Conservation (phyloP, 2,888 invertebrate genomes). For the Platycheirus albimanus region DNA sequence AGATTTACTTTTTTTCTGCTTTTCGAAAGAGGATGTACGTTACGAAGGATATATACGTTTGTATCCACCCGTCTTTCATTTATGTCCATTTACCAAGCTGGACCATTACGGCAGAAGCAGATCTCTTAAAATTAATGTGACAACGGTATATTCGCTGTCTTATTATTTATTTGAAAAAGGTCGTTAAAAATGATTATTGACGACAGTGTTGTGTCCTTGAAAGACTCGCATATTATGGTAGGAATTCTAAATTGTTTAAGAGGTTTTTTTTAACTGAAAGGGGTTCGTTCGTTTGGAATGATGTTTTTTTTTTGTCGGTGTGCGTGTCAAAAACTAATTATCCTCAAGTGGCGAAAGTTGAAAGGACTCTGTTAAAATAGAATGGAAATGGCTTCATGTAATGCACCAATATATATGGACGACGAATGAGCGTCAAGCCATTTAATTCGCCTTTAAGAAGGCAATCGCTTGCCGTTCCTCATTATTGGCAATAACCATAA, state of each 20-base stretch:
- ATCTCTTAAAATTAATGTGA: slow-evolving; percentile 57
- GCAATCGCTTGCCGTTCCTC: slow-evolving; percentile 66
- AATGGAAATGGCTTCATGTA: slow-evolving; percentile 46
- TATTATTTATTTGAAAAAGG: slow-evolving; percentile 19
- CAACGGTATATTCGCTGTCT: slow-evolving; percentile 46
- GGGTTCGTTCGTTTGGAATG: slow-evolving; percentile 15
- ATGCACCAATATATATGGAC: slow-evolving; percentile 45
- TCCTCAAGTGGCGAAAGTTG: slow-evolving; percentile 51
- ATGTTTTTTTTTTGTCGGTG: slow-evolving; percentile 23
- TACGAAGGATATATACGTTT: not conserved
- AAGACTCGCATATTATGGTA: not conserved
- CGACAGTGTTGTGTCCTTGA: slow-evolving; percentile 29
- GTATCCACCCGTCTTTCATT: slow-evolving; percentile 54
- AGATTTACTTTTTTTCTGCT: slow-evolving; percentile 17
- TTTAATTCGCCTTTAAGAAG: slow-evolving; percentile 54
- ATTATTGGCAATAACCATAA: slow-evolving; percentile 67
- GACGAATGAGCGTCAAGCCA: slow-evolving; percentile 44
- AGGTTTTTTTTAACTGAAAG: not conserved
- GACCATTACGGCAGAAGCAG: slow-evolving; percentile 54
- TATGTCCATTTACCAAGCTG: slow-evolving; percentile 66
- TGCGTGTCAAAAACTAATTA: slow-evolving; percentile 65
- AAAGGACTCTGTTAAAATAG: slow-evolving; percentile 48
- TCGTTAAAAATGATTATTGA: slow-evolving; percentile 62
- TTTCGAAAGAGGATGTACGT: not conserved
- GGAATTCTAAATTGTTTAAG: slow-evolving; percentile 30